phyloP scores from a whole-genome alignment of 2,888 invertebrate genomes.

The Diarsia rubi region DNA sequence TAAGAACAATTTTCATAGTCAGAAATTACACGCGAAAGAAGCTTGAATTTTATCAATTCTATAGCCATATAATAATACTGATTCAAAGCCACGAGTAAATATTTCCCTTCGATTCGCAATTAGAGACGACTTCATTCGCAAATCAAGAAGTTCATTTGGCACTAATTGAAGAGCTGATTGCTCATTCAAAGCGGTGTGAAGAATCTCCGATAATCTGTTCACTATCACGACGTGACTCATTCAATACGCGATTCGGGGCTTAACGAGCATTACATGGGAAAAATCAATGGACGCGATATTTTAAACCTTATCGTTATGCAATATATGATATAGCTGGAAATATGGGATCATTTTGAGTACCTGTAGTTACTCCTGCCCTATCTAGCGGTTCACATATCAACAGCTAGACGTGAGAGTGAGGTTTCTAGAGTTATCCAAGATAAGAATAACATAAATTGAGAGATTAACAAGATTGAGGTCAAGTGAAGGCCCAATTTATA shows the following conservation, averaged over 20 bases:
- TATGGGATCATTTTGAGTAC: background rate
- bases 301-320: conserved; percentile 13
- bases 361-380: too few relatives aligned
- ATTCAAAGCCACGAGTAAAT: conserved; percentile 7
- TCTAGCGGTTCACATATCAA: too few relatives aligned
- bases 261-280: conserved; percentile 40
- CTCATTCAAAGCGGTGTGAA: conserved; percentile 44
- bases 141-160: conserved; percentile 22
- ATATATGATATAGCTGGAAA: conserved; percentile 1
- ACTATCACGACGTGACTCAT: conserved; percentile 42
- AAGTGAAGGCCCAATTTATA: too few relatives aligned
- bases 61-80: background rate
- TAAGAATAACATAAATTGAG: too few relatives aligned
- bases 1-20: too few relatives aligned
- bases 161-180: conserved; percentile 35
- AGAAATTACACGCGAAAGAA: background rate
- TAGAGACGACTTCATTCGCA: conserved; percentile 14
- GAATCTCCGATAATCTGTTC: conserved; percentile 46
- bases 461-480: too few relatives aligned
- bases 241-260: conserved; percentile 34
- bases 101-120: conserved; percentile 18
- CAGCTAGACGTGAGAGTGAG: too few relatives aligned
- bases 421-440: background rate
- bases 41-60: background rate
- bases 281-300: conserved; percentile 23